Conservation (phyloP, 2,797 vertebrate genomes). For the Carduelis carduelis region DNA sequence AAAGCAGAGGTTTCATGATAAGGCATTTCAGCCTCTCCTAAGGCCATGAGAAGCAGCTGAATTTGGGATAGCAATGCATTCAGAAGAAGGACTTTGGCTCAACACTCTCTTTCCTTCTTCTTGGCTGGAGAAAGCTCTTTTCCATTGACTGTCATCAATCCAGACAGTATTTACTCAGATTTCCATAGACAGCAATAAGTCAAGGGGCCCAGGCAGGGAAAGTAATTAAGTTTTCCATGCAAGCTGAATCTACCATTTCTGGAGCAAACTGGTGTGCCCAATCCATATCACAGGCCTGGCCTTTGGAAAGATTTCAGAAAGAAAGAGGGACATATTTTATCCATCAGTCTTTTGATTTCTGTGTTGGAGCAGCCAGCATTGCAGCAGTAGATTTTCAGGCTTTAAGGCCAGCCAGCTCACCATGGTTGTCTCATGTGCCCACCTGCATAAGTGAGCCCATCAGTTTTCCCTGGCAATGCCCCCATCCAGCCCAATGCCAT, state of each 20-base stretch:
- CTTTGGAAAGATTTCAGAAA: background rate
- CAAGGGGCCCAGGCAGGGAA: background rate
- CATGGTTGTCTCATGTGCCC: background rate
- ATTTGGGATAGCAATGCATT: background rate
- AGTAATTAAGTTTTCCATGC: background rate
- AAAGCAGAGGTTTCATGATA: background rate
- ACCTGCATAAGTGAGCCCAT: rapidly evolving
- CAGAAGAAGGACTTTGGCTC: background rate
- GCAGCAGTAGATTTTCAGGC: background rate
- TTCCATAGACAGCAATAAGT: background rate
- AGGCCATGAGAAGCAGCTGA: background rate
- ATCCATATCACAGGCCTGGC: background rate
- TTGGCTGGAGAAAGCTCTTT: background rate
- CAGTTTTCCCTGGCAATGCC: background rate
- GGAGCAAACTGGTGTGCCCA: background rate
- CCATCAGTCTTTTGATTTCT: background rate
- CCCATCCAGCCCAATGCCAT: background rate
- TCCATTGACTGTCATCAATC: background rate
- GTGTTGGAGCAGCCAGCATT: background rate
- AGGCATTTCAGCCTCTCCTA: background rate
- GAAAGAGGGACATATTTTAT: background rate
- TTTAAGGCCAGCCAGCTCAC: background rate
- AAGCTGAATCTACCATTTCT: background rate
- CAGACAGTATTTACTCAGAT: background rate
- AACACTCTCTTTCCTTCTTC: background rate